A percentile compares a stretch with the other conserved stretches of the same genome.
Evolutionary conservation across 2,797 vertebrate species (phyloP).

Genomic region (Alfaro cultratus): DNA sequence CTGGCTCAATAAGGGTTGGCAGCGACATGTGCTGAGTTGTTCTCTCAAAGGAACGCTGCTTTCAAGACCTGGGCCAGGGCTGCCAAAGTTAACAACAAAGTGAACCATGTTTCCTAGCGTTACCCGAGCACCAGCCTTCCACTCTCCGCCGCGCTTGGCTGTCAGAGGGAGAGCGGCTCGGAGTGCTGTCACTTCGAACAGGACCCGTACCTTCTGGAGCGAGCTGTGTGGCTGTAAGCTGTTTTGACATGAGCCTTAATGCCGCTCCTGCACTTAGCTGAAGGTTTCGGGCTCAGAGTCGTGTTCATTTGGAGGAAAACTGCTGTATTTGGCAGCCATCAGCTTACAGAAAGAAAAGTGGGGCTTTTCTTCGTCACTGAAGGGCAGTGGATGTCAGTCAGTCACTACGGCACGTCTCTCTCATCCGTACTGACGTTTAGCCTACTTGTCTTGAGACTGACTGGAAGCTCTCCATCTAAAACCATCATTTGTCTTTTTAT

Average conservation of each 20-base stretch:
- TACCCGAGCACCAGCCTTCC: slow-evolving; percentile 49
- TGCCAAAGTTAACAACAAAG: slow-evolving; percentile 73
- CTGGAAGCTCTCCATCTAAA: not conserved
- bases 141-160: slow-evolving; percentile 28
- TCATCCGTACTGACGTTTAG: slow-evolving; percentile 4
- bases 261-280: slow-evolving; percentile 71
- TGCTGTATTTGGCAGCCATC: slow-evolving; percentile 54
- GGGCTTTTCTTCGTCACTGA: slow-evolving; percentile 56
- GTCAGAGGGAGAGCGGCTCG: slow-evolving; percentile 55
- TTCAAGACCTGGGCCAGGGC: slow-evolving; percentile 35
- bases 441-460: slow-evolving; percentile 12
- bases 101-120: slow-evolving; percentile 42
- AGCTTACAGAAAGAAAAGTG: slow-evolving; percentile 58
- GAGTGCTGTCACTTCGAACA: slow-evolving; percentile 76
- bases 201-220: slow-evolving; percentile 60
- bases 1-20: slow-evolving; percentile 24
- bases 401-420: slow-evolving; percentile 62
- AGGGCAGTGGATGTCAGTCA: slow-evolving; percentile 61
- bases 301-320: slow-evolving; percentile 39
- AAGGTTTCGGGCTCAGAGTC: slow-evolving; percentile 63
- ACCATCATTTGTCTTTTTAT: not conserved
- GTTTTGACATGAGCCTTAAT: slow-evolving; percentile 81
- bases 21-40: slow-evolving; percentile 35
- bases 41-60: slow-evolving; percentile 41
- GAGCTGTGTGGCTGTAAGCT: slow-evolving; percentile 69